Base-by-base conservation (phyloP, 1,140 invertebrate genomes). In the Brachionus manjavacas region DNA sequence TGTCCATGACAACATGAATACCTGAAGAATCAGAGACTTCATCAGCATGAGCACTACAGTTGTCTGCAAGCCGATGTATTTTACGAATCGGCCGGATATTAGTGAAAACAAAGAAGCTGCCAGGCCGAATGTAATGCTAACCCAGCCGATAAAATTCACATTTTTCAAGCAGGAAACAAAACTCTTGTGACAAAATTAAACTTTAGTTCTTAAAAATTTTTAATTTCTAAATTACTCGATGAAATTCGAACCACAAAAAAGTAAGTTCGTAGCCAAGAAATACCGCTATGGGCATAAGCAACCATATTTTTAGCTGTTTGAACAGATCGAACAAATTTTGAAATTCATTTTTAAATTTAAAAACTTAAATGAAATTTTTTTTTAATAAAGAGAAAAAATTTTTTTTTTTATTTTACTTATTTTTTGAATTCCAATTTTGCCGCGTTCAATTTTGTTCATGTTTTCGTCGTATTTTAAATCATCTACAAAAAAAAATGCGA, bases 1-100 rank as follows among this genome's bases (percentile, higher is more conserved):
- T 35, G 64, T 68, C 79, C 79, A 81, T 60, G 79, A 64, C 16
- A 81, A 12, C 52, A 81, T 81, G 20, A 64, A 81, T n/a, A 81
- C 31, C 20, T 68, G 35, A 11, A 43, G 23, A 25, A 41, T 23
- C 7, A 81, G 35, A n/a, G 79, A 23, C 31, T 64, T 46, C 79
- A 81, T 81, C 23, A 81, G 41, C 52, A 68, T 68, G 9, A 81
- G 31, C 9, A 81, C 79, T 7, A 81, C 20, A 12, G 35, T 46
- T 25, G 79, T 64, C 23, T 39, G 35, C 23, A 64, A 11, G 23
- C 79, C 79, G 16, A 81, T 81, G 23, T 64, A 41, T 25, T 81
- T 60, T 3, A 81, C 31, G 16, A 64, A 23, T 11, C 16, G 9
- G 23, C 79, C 39, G 2, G 20, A 31, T 4, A 81, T 23, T 7